These are phyloP conservation scores for Salticus scenicus DNA, from an alignment of 2,888 invertebrate species.

Conservation along the genomic window DNA sequence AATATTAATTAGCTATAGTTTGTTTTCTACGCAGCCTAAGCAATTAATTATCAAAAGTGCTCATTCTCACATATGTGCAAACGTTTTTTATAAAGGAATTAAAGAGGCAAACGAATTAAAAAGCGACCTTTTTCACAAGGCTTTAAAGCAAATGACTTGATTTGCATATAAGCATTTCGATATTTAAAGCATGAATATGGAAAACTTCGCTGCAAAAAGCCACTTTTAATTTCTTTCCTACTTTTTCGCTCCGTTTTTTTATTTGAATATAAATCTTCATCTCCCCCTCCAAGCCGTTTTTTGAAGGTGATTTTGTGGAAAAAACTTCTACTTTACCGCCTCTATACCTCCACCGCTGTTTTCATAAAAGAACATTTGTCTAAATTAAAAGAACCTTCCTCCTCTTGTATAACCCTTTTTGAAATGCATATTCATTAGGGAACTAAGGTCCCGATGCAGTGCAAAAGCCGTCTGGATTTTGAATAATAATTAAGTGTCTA, in stretches of 20 bases:
- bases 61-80: background rate
- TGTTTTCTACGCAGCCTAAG: background rate
- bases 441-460: constrained; percentile 14
- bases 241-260: background rate
- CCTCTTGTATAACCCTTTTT: constrained; percentile 39
- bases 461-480: constrained; percentile 49
- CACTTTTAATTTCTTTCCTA: constrained; percentile 6
- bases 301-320: background rate
- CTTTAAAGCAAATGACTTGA: constrained; percentile 3
- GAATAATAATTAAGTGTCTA: constrained; percentile 60
- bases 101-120: constrained; percentile 1
- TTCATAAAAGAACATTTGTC: constrained; percentile 48
- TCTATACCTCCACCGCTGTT: constrained; percentile 21
- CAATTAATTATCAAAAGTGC: background rate
- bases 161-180: constrained; percentile 1
- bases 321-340: constrained; percentile 1
- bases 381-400: constrained; percentile 58
- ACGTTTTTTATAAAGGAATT: background rate
- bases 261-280: constrained; percentile 1
- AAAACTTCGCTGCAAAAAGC: background rate
- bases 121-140: constrained; percentile 3
- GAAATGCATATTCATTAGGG: constrained; percentile 67
- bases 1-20: background rate
- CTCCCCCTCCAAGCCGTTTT: background rate
- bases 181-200: constrained; percentile 15